These are phyloP conservation scores for Uloborus plumipes DNA, from an alignment of 2,888 invertebrate species.

Conservation along the genomic window DNA sequence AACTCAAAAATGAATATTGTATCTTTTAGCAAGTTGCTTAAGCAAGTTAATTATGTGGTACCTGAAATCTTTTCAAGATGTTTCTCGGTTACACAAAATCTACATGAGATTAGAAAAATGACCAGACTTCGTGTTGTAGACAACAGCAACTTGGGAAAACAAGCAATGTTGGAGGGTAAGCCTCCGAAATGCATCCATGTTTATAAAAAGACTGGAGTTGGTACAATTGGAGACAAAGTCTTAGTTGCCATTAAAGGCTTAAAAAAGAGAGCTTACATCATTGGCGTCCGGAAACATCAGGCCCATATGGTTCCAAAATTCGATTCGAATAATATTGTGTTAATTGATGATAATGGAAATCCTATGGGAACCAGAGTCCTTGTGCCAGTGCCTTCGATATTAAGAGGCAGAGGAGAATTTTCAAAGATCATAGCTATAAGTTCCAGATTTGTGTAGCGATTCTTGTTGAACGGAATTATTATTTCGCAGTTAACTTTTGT, in stretches of 20 bases:
- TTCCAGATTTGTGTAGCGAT: constrained; percentile 82
- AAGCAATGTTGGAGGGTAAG: constrained; percentile 93
- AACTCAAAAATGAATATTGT: constrained; percentile 11
- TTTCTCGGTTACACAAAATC: constrained; percentile 49
- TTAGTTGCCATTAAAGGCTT: constrained; percentile 94
- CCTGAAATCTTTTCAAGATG: too few species aligned
- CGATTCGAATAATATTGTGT: constrained; percentile 95
- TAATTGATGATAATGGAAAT: constrained; percentile 94
- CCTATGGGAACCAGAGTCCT: constrained; percentile 95
- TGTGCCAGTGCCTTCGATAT: constrained; percentile 91
- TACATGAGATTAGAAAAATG: constrained; percentile 71
- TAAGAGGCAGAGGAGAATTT: constrained; percentile 89
- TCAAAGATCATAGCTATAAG: constrained; percentile 93
- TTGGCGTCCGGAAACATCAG: constrained; percentile 88
- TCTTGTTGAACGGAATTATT: background rate
- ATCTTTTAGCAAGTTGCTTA: constrained; percentile 5
- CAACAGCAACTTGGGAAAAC: constrained; percentile 94
- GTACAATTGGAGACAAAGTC: constrained; percentile 85
- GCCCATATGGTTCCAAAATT: constrained; percentile 86
- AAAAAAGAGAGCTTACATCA: constrained; percentile 92
- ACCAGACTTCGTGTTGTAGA: constrained; percentile 92
- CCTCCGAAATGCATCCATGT: constrained; percentile 94
- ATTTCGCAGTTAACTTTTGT: too few species aligned
- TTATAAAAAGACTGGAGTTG: constrained; percentile 81
- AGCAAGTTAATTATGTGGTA: background rate